Percentiles rank a stretch among this genome's conserved stretches.
Conservation (phyloP, 2,888 invertebrate genomes). For the Pachydiplax longipennis region DNA sequence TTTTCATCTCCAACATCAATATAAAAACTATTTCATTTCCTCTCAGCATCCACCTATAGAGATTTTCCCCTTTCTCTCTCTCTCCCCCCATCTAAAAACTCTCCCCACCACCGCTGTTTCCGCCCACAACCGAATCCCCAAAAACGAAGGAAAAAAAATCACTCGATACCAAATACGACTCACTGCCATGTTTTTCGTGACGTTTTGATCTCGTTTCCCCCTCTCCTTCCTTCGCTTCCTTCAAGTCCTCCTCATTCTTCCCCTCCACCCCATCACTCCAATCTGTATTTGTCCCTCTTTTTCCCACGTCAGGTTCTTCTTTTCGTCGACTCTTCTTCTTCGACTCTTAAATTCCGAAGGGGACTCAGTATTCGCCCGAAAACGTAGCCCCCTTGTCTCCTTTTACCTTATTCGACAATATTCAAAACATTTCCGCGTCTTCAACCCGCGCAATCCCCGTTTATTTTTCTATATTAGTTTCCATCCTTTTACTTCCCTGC, state of each 20-base stretch:
- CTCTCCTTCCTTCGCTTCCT: not conserved
- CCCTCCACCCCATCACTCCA: not conserved
- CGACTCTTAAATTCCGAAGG: too few species aligned
- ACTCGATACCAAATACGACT: not conserved
- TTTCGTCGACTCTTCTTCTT: not conserved
- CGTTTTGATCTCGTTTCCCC: not conserved
- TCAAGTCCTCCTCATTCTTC: not conserved
- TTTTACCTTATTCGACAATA: too few species aligned
- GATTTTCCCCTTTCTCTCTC: not conserved
- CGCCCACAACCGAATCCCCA: not conserved
- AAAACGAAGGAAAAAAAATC: not conserved
- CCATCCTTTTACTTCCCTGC: too few species aligned
- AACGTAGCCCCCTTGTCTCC: too few species aligned
- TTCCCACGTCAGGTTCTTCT: not conserved
- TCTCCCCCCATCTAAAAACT: not conserved
- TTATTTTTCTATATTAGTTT: too few species aligned
- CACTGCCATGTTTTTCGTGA: not conserved
- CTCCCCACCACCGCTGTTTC: not conserved
- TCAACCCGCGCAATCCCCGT: too few species aligned
- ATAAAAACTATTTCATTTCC: not conserved
- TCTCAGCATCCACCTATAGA: not conserved
- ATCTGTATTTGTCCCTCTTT: not conserved
- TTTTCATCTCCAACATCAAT: not conserved
- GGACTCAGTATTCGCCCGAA: too few species aligned
- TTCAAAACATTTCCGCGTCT: too few species aligned